These are phyloP conservation scores for Acanthoscelides obtectus DNA, from an alignment of 2,888 invertebrate genomes.

Conservation along the genomic window DNA sequence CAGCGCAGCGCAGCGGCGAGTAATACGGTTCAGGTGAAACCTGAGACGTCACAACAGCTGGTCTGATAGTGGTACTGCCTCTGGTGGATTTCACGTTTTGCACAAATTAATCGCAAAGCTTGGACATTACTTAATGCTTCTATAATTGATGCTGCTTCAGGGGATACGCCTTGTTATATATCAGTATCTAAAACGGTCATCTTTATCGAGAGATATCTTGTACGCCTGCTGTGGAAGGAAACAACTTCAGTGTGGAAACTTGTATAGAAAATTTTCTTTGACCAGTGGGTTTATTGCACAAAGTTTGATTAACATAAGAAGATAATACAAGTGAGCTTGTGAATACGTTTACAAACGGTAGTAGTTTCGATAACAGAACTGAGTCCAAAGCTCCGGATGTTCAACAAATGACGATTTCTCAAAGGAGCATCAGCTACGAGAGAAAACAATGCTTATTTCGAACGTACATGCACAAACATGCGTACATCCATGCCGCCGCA, in stretches of 20 bases:
- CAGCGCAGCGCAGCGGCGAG: no score
- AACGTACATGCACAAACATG: neutral
- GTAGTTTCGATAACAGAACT: no score
- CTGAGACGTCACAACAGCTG: conserved; percentile 19
- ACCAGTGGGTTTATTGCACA: no score
- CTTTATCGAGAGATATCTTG: neutral
- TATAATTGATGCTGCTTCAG: conserved; percentile 23
- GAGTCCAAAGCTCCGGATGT: no score
- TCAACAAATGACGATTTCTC: neutral
- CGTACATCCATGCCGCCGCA: neutral
- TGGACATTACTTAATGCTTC: conserved; percentile 13
- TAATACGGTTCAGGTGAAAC: conserved; percentile 31
- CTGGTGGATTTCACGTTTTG: conserved; percentile 19
- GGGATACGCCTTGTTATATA: neutral
- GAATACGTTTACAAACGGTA: no score
- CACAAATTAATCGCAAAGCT: conserved; percentile 17
- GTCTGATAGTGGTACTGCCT: conserved; percentile 5
- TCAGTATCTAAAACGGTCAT: neutral
- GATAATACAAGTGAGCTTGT: no score
- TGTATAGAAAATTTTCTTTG: no score
- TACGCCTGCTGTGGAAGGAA: no score
- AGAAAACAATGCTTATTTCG: neutral
- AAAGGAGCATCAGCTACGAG: neutral
- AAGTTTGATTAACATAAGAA: no score
- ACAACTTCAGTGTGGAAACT: no score